Percentiles rank a stretch among this genome's conserved stretches.
These are phyloP conservation scores for Brachyhypopomus occidentalis DNA, from an alignment of 2,113 vertebrate genomes.

Conservation along the genomic window DNA sequence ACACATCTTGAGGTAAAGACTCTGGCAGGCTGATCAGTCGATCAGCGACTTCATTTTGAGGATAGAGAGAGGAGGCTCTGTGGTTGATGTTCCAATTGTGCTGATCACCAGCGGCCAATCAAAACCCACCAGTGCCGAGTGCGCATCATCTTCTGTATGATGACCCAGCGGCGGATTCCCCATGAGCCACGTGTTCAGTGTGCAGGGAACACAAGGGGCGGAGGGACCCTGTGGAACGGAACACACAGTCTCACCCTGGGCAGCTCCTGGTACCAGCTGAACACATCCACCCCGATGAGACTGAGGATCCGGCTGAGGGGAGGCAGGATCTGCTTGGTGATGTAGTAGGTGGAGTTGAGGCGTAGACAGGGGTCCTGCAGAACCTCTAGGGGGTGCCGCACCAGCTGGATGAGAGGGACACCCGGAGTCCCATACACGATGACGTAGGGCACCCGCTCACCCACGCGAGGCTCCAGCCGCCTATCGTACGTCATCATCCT, in stretches of 20 bases:
- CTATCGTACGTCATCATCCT: conserved; percentile 90
- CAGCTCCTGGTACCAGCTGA: conserved; percentile 94
- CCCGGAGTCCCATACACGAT: conserved; percentile 89
- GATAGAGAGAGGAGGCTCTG: too few relatives aligned
- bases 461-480: conserved; percentile 89
- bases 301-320: conserved; percentile 90
- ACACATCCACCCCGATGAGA: conserved; percentile 93
- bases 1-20: too few relatives aligned
- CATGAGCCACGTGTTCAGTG: too few relatives aligned
- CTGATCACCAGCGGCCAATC: too few relatives aligned
- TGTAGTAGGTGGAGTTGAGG: conserved; percentile 91
- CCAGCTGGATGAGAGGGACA: conserved; percentile 94
- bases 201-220: too few relatives aligned
- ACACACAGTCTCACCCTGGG: conserved; percentile 81
- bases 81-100: too few relatives aligned
- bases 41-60: too few relatives aligned
- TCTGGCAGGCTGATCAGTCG: too few relatives aligned
- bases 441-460: conserved; percentile 95
- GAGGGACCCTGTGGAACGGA: too few relatives aligned
- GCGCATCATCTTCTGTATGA: too few relatives aligned
- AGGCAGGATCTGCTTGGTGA: conserved; percentile 96
- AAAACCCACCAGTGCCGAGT: too few relatives aligned
- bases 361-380: conserved; percentile 87
- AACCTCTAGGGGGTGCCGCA: conserved; percentile 85
- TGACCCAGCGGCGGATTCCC: too few relatives aligned